Evolutionary conservation across 2,888 invertebrate species (phyloP).

Genomic region (Trachelus iudaicus): DNA sequence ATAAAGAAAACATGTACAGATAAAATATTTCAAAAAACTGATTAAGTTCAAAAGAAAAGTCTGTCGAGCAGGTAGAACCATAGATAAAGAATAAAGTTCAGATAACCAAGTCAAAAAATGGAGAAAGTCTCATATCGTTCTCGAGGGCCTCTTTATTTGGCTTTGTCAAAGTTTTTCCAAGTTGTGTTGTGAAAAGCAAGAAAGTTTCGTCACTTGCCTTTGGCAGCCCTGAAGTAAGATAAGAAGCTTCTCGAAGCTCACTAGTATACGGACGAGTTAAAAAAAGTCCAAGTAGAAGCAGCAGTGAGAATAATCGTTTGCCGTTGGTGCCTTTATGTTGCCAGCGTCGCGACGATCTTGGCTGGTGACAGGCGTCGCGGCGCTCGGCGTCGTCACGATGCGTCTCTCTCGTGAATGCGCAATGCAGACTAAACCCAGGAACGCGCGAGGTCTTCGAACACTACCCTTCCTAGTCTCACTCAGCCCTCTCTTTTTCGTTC

Average conservation of each 20-base stretch:
- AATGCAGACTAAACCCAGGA: conserved; percentile 55
- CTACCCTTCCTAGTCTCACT: conserved; percentile 29
- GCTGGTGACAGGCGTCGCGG: conserved; percentile 37
- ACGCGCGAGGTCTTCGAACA: conserved; percentile 52
- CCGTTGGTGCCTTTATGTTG: not conserved
- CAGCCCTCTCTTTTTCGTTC: not conserved
- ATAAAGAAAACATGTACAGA: not conserved
- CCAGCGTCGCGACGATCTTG: not conserved
- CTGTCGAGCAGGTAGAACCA: not conserved
- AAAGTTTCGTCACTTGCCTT: not conserved
- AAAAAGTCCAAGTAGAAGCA: not conserved
- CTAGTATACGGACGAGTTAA: not conserved
- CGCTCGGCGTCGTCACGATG: conserved; percentile 44
- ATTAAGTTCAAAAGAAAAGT: not conserved
- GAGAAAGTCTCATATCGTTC: not conserved
- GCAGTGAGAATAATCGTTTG: no score
- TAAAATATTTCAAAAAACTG: not conserved
- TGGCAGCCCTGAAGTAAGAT: not conserved
- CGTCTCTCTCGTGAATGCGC: conserved; percentile 57
- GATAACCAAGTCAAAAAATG: not conserved
- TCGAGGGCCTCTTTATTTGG: not conserved
- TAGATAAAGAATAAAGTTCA: not conserved
- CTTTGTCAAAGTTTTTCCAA: not conserved
- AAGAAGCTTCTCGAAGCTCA: not conserved
- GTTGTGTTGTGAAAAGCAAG: not conserved